Conservation (phyloP, 2,888 invertebrate species). For the Zeuzera pyrina region DNA sequence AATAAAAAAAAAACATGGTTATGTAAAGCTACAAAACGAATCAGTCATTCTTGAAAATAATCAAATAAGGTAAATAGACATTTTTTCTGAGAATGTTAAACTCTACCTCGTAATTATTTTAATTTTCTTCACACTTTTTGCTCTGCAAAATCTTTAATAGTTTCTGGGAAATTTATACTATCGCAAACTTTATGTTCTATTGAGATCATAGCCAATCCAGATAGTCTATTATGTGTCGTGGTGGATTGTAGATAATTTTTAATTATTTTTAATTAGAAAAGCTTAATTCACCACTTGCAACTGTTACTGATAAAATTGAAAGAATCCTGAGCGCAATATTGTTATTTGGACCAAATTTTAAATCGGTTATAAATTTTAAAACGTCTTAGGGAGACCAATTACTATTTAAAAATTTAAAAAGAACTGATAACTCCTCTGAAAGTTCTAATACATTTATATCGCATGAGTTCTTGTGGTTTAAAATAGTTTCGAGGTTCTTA, state of each 20-base stretch:
- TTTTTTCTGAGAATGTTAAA: too few species aligned
- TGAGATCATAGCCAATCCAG: background rate
- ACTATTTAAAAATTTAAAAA: conserved; percentile 3
- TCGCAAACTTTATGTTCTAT: too few species aligned
- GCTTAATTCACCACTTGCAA: too few species aligned
- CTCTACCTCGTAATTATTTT: background rate
- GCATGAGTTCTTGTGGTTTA: conserved; percentile 4
- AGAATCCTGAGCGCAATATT: background rate
- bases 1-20: background rate
- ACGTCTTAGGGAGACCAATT: conserved; percentile 5
- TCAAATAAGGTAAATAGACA: too few species aligned
- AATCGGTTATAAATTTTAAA: conserved; percentile 4
- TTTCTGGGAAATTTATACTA: too few species aligned
- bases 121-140: background rate
- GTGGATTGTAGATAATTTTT: background rate
- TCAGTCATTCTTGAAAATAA: too few species aligned
- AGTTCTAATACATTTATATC: conserved; percentile 6
- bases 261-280: background rate
- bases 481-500: conserved; percentile 4
- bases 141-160: too few species aligned
- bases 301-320: too few species aligned
- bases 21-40: background rate
- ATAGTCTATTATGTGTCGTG: background rate
- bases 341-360: conserved; percentile 3
- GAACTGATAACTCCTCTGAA: conserved; percentile 5